Percentiles rank a stretch among this genome's conserved stretches.
Evolutionary conservation across 2,888 invertebrate species (phyloP).

Genomic region (Ethmia dodecea): DNA sequence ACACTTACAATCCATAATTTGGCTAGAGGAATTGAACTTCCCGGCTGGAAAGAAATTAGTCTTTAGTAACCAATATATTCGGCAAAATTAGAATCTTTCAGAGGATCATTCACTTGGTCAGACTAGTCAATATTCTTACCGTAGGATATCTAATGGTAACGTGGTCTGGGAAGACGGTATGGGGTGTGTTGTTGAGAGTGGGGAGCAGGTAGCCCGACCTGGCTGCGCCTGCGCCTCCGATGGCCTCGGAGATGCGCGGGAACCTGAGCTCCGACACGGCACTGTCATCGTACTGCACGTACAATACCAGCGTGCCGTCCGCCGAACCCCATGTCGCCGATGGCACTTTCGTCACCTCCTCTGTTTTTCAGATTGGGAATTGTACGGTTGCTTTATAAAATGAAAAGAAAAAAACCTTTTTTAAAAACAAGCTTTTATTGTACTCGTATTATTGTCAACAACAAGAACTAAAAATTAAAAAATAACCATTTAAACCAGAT

Average conservation of each 20-base stretch:
- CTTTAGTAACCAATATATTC: too few relatives aligned
- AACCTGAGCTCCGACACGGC: slow-evolving; percentile 86
- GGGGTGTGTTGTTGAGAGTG: slow-evolving; percentile 59
- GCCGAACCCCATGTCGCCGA: slow-evolving; percentile 92
- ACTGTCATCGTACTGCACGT: slow-evolving; percentile 91
- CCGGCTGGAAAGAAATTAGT: too few relatives aligned
- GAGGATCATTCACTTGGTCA: too few relatives aligned
- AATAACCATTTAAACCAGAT: too few relatives aligned
- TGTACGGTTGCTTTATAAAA: too few relatives aligned
- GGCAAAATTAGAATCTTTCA: too few relatives aligned
- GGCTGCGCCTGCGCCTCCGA: slow-evolving; percentile 78
- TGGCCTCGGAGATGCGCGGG: slow-evolving; percentile 87
- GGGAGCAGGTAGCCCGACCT: slow-evolving; percentile 69
- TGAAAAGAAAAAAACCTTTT: too few relatives aligned
- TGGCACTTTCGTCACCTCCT: slow-evolving; percentile 90
- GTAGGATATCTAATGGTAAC: slow-evolving; percentile 91
- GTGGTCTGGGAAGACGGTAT: slow-evolving; percentile 86
- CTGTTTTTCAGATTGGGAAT: too few relatives aligned
- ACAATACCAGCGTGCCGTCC: slow-evolving; percentile 90
- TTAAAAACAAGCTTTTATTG: too few relatives aligned
- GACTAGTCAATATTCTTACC: too few relatives aligned
- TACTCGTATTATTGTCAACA: too few relatives aligned
- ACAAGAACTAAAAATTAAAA: too few relatives aligned
- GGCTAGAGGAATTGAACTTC: slow-evolving; percentile 91
- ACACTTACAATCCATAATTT: slow-evolving; percentile 89